Conservation (phyloP, 2,113 vertebrate genomes). For the Ophthalmolycus amberensis region DNA sequence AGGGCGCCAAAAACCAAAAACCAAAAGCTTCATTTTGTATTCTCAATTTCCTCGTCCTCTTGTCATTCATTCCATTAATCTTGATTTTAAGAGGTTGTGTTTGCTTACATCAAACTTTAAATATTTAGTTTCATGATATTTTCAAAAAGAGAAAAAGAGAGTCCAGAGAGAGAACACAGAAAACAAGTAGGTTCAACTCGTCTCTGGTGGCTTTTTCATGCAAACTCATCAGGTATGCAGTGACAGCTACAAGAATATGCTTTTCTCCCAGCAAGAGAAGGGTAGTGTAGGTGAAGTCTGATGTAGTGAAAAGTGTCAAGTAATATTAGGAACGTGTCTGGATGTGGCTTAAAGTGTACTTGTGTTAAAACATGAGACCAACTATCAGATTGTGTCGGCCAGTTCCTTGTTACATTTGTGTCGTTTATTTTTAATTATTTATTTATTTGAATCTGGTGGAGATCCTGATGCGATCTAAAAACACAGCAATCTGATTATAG, state of each 20-base stretch:
- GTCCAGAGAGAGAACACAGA: not conserved
- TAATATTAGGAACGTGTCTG: constrained; percentile 15
- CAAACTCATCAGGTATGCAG: constrained; percentile 3
- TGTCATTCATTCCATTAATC: not conserved
- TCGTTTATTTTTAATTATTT: not conserved
- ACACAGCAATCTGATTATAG: constrained; percentile 46
- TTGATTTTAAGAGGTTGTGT: not conserved
- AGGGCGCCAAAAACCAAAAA: not conserved
- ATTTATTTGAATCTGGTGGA: constrained; percentile 36
- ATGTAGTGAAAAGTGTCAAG: constrained; percentile 26
- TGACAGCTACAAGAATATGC: constrained; percentile 54
- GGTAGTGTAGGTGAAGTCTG: not conserved
- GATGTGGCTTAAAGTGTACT: constrained; percentile 31
- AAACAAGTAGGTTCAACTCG: not conserved
- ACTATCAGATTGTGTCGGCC: constrained; percentile 13
- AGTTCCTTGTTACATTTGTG: not conserved
- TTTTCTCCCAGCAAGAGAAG: constrained; percentile 30
- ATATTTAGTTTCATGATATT: constrained; percentile 7
- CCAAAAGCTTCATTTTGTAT: not conserved
- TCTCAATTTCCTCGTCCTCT: not conserved
- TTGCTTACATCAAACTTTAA: constrained; percentile 20
- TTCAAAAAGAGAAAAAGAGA: not conserved
- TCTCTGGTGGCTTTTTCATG: constrained; percentile 33
- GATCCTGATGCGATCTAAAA: constrained; percentile 57
- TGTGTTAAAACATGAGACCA: constrained; percentile 9